Evolutionary conservation across 2,888 invertebrate genomes (phyloP).

Genomic region (Trichopoda pennipes): DNA sequence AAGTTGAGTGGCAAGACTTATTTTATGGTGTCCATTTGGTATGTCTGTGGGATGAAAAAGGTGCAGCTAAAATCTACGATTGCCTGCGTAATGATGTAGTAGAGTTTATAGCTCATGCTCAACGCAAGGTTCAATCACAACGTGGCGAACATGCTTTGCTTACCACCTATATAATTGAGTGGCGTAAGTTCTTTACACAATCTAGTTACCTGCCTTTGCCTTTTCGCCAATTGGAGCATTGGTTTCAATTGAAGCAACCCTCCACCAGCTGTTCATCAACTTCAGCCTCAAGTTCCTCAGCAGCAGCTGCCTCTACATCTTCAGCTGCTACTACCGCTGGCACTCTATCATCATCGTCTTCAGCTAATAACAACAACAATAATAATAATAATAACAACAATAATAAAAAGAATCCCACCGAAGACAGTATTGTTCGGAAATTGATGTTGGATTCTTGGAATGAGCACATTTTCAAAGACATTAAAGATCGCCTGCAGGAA

Average conservation of each 20-base stretch:
- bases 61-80: slow-evolving; percentile 92
- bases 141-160: slow-evolving; percentile 97
- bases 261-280: slow-evolving; percentile 72
- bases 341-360: slow-evolving; percentile 75
- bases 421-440: slow-evolving; percentile 95
- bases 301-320: slow-evolving; percentile 63
- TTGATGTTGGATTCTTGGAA: slow-evolving; percentile 99
- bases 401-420: slow-evolving; percentile 84
- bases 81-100: slow-evolving; percentile 95
- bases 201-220: slow-evolving; percentile 98
- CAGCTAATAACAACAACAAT: slow-evolving; percentile 60
- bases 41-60: slow-evolving; percentile 98
- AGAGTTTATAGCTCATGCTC: slow-evolving; percentile 96
- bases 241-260: slow-evolving; percentile 86
- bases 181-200: slow-evolving; percentile 99
- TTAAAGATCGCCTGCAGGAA: slow-evolving; percentile 94
- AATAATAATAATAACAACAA: slow-evolving; percentile 63
- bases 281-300: slow-evolving; percentile 70
- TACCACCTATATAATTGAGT: slow-evolving; percentile 98
- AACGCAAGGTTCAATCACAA: slow-evolving; percentile 92
- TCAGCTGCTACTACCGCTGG: slow-evolving; percentile 67
- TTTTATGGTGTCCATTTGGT: slow-evolving; percentile 98
- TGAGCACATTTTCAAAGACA: slow-evolving; percentile 96
- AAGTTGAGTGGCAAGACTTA: slow-evolving; percentile 98
- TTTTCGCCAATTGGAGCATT: slow-evolving; percentile 94